Base-by-base conservation (phyloP, 2,113 vertebrate genomes). In the Crypturellus undulatus region DNA sequence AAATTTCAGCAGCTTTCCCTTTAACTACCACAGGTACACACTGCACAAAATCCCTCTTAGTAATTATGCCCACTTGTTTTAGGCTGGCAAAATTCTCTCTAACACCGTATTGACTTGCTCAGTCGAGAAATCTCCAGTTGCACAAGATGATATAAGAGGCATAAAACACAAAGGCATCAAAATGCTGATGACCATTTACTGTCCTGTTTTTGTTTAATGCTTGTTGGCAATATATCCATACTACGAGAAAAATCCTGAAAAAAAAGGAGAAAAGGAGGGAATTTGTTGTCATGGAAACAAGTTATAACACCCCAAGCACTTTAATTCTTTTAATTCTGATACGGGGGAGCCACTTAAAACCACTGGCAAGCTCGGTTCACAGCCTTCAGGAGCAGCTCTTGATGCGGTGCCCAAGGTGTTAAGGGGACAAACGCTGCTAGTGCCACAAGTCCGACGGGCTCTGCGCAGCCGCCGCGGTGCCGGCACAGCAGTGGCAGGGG, bases 1-100 rank as follows among this genome's bases (percentile, higher is more conserved):
- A 96, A 93, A 96, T 95, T 87, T 95, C 94, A 85, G 82, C 91
- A 92, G 92, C 47, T 60, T 77, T 87, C 82, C 59, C 86, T 96
- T 91, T 94, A 92, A 96, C 72, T 82, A 58, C 85, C 95, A 87
- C 42, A 92, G 92, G 86, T 94, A 93, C 63, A 69, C 49, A 40
- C 69, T 84, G 89, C 84, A 94, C 56, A 91, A 75, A 92, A 94
- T 79, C 93, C 85, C 82, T 90, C 45, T 60, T 90, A 82, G 42
- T 75, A 92, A 96, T 96, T 93, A 95, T 89, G 59, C 63, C 65
- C 49, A 24, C 76, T 87, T 82, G 52, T 60, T 54, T 79, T 49
- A 78, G 70, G 63, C 85, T 70, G 77, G 40, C 49, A 79, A 79
- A 88, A 94, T 83, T 91, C 58, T 52, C 32, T 68, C 45, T 71